Percentiles rank a stretch among this genome's conserved stretches.
phyloP scores from a whole-genome alignment of 2,113 vertebrate species.

The Alexandromys fortis region DNA sequence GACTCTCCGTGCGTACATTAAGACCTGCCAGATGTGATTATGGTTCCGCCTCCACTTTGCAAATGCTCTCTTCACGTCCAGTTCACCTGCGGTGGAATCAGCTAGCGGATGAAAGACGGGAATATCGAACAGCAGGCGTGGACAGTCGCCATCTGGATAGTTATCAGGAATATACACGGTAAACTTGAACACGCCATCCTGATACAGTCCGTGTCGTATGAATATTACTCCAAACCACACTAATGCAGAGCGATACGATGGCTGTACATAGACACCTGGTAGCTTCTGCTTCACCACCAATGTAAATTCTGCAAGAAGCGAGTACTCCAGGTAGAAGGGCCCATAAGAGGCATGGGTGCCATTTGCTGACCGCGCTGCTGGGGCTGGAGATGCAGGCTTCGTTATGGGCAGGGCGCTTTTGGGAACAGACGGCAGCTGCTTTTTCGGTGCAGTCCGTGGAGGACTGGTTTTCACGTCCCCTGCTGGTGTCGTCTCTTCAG shows the following conservation, averaged over 20 bases:
- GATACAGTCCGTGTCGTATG: conserved; percentile 97
- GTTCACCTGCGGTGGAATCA: conserved; percentile 95
- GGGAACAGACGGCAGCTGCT: no score
- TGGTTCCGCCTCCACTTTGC: conserved; percentile 98
- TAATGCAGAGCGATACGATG: conserved; percentile 96
- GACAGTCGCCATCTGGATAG: conserved; percentile 98
- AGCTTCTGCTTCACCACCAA: conserved; percentile 98
- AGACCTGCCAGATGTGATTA: no score
- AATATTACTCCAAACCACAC: conserved; percentile 99
- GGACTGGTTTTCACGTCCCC: no score
- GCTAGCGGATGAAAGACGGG: conserved; percentile 98
- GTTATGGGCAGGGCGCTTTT: no score
- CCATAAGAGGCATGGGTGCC: no score
- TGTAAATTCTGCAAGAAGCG: no score
- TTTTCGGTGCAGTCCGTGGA: no score
- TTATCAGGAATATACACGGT: conserved; percentile 99
- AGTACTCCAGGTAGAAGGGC: no score
- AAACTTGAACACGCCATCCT: conserved; percentile 99
- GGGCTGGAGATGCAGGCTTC: no score
- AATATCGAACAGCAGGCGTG: conserved; percentile 96
- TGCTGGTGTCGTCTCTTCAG: no score
- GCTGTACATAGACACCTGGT: conserved; percentile 98
- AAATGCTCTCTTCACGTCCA: conserved; percentile 98
- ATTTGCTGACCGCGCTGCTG: no score
- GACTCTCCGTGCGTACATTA: no score